A percentile compares a stretch with the other conserved stretches of the same genome.
phyloP scores from a whole-genome alignment of 2,797 vertebrate species.

The Kryptolebias ocellatus region DNA sequence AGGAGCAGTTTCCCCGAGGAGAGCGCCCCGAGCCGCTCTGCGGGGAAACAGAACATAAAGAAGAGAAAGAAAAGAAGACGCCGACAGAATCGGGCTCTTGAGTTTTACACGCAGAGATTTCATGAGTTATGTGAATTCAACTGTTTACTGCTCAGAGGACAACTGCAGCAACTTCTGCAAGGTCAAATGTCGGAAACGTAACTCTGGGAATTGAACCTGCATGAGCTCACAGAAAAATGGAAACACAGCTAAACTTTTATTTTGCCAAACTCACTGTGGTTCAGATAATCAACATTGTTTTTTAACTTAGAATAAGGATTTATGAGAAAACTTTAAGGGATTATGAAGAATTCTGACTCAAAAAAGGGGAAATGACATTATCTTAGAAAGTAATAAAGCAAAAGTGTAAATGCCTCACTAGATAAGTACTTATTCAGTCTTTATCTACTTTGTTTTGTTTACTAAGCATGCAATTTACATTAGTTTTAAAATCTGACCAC shows the following conservation, averaged over 20 bases:
- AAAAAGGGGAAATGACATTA: too few relatives aligned
- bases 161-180: background rate
- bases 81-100: conserved; percentile 10
- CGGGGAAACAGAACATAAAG: conserved; percentile 17
- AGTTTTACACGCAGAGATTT: background rate
- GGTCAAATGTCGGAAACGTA: conserved; percentile 21
- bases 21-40: conserved; percentile 19
- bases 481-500: too few relatives aligned
- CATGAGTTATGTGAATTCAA: background rate
- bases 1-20: conserved; percentile 20
- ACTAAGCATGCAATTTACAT: too few relatives aligned
- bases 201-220: background rate
- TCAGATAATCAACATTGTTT: background rate
- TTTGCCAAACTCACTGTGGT: background rate
- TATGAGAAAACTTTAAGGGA: background rate
- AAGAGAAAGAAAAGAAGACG: background rate
- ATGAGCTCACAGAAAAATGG: background rate
- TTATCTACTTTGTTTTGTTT: too few relatives aligned
- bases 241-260: background rate
- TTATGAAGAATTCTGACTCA: too few relatives aligned
- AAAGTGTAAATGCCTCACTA: too few relatives aligned
- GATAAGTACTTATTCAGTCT: too few relatives aligned
- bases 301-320: too few relatives aligned
- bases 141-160: background rate
- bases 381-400: too few relatives aligned